phyloP scores from a whole-genome alignment of 2,888 invertebrate species.

The Drosophila bunnanda region DNA sequence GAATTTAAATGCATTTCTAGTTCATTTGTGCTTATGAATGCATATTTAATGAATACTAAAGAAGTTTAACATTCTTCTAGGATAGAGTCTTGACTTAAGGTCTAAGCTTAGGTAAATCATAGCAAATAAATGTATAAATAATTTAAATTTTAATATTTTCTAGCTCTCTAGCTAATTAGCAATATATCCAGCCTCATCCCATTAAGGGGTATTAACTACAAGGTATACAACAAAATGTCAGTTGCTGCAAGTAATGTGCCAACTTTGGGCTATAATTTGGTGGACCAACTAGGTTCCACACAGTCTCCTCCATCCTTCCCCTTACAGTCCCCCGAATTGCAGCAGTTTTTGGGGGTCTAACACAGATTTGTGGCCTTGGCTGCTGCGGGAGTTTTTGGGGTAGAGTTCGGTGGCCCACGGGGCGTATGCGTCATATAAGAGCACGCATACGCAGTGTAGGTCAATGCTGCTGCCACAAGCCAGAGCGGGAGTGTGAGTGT shows the following conservation, averaged over 20 bases:
- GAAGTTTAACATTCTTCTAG: not conserved
- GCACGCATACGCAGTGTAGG: slow-evolving; percentile 73
- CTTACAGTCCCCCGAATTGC: not conserved
- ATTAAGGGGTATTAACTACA: slow-evolving; percentile 62
- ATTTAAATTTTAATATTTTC: too few species aligned
- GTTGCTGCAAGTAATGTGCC: slow-evolving; percentile 73
- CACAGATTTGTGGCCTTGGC: slow-evolving; percentile 76
- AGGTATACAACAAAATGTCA: slow-evolving; percentile 42
- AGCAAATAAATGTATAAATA: not conserved
- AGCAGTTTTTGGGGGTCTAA: slow-evolving; percentile 50
- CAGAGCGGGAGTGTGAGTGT: slow-evolving; percentile 9
- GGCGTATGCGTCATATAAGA: slow-evolving; percentile 73
- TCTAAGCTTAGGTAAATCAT: too few species aligned
- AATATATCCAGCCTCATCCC: not conserved
- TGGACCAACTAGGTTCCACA: slow-evolving; percentile 32
- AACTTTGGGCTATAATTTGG: slow-evolving; percentile 76
- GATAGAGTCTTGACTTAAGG: not conserved
- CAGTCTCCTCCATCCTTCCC: not conserved
- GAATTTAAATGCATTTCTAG: not conserved
- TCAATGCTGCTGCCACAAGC: slow-evolving; percentile 58
- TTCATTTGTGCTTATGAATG: not conserved
- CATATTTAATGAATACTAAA: not conserved
- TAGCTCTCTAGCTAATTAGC: not conserved
- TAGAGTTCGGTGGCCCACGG: slow-evolving; percentile 49
- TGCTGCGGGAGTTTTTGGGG: slow-evolving; percentile 12